Percentiles rank a stretch among this genome's conserved stretches.
Evolutionary conservation across 1,140 invertebrate genomes (phyloP).

Genomic region (Vanessa atalanta): DNA sequence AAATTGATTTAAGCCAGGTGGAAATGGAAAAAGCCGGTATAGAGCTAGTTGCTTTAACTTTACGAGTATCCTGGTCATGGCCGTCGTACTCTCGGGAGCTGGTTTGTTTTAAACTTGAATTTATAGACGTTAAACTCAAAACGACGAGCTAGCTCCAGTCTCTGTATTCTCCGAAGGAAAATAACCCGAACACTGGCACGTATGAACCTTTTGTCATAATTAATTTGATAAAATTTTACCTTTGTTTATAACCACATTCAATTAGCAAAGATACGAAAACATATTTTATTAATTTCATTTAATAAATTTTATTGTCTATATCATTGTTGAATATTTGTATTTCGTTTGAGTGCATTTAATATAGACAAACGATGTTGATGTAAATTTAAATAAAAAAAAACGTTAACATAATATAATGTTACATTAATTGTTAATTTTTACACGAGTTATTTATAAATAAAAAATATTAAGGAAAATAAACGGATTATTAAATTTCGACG

Average conservation of each 20-base stretch:
- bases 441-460: too few species aligned
- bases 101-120: constrained; percentile 55
- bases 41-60: constrained; percentile 37
- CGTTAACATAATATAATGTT: too few species aligned
- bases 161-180: constrained; percentile 16
- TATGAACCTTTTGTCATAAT: constrained; percentile 16
- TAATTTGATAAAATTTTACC: constrained; percentile 21
- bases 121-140: constrained; percentile 28
- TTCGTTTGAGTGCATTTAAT: too few species aligned
- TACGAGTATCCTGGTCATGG: constrained; percentile 26
- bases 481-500: not conserved
- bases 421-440: too few species aligned
- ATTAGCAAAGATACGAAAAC: constrained; percentile 2
- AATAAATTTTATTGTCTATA: not conserved
- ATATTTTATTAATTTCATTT: not conserved
- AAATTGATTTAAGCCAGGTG: constrained; percentile 64
- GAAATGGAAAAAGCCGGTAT: constrained; percentile 43
- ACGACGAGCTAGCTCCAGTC: constrained; percentile 7
- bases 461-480: too few species aligned
- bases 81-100: constrained; percentile 31
- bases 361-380: too few species aligned
- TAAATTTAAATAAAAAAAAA: too few species aligned
- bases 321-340: too few species aligned
- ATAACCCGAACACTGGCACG: constrained; percentile 11
- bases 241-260: not conserved